Base-by-base conservation (phyloP, 2,797 vertebrate genomes). In the Catamblyrhynchus diadema region DNA sequence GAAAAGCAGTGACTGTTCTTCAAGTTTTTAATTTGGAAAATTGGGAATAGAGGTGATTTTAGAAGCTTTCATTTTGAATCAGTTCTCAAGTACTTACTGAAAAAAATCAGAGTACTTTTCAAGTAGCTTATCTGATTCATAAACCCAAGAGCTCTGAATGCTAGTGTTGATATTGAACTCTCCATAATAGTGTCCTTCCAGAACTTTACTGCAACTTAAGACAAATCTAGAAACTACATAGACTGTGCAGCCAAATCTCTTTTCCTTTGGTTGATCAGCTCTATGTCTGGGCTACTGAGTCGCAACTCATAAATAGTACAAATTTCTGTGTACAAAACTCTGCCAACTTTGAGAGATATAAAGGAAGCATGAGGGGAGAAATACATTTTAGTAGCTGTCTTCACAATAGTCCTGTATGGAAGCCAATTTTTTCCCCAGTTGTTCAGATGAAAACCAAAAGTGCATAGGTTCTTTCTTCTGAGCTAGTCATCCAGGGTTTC, bases 21-120 rank as follows among this genome's bases (percentile, higher is more conserved):
- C 21, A 79, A 72, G 27, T 86, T 92, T 96, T 96, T 94, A 77
- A 86, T 83, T 74, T 61, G n/a, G 30, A 88, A 93, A 86, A 92
- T 79, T 32, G 41, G n/a, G 41, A 59, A 95, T 17, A 70, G 21
- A 53, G 14, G 25, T 78, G 56, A 84, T 91, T 94, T 87, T 75
- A 56, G 70, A 81, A 79, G 27, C 9, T 84, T 88, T 66, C 9
- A 23, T 41, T 86, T 88, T 93, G 14, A 93, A 67, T 42, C 21
- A 27, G 6, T 75, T 90, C 54, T 91, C 48, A 60, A 10, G 21
- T 24, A 61, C 12, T 14, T 50, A 50, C 15, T 61, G 42, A 54
- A 72, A 83, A 81, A 42, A 59, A 75, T 64, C 57, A 78, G 64
- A 42, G 14, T 33, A 27, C 7, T 73, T 88, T 81, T 78, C n/a